Conservation (phyloP, 2,888 invertebrate genomes). For the Athalia cordata region DNA sequence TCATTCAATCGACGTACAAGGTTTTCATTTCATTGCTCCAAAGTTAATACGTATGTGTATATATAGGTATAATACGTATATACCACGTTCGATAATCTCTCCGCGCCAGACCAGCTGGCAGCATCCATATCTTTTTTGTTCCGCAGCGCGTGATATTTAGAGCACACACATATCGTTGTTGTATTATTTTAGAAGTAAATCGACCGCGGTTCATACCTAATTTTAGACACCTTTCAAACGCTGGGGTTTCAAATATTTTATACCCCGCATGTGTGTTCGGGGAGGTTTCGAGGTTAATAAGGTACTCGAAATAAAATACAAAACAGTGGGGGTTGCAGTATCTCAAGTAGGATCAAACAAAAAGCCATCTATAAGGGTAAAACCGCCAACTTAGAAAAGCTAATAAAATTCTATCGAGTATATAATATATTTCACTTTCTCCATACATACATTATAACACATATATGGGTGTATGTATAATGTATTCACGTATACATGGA, state of each 20-base stretch:
- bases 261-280: conserved; percentile 1
- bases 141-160: too few species aligned
- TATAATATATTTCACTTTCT: too few species aligned
- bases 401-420: conserved; percentile 9
- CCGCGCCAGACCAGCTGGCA: too few species aligned
- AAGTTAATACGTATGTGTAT: too few species aligned
- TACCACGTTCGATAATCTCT: too few species aligned
- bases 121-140: too few species aligned
- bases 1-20: too few species aligned
- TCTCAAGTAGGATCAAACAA: background rate
- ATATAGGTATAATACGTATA: too few species aligned
- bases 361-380: background rate
- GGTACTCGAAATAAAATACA: conserved; percentile 18
- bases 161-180: background rate
- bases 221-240: conserved; percentile 16
- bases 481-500: background rate
- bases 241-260: conserved; percentile 1
- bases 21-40: too few species aligned
- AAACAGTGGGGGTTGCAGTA: conserved; percentile 6
- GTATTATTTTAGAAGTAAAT: conserved; percentile 23
- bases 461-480: background rate
- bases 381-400: background rate
- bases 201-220: conserved; percentile 24
- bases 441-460: background rate
- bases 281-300: background rate